These are phyloP conservation scores for Syngnathus scovelli DNA, from an alignment of 2,113 vertebrate genomes.

Conservation along the genomic window DNA sequence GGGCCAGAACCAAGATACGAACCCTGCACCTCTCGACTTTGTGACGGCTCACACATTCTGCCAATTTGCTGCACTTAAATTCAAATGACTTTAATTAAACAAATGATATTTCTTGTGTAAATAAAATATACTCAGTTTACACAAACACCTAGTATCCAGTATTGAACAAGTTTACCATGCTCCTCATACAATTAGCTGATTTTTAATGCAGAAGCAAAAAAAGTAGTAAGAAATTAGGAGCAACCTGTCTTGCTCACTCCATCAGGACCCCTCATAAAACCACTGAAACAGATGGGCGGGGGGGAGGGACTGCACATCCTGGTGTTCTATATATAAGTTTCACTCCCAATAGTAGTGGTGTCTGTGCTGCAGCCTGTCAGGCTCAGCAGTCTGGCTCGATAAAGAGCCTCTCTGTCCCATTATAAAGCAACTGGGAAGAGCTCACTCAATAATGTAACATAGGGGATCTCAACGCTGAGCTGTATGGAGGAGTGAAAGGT, in stretches of 20 bases:
- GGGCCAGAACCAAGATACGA: too few species aligned
- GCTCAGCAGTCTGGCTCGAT: conserved; percentile 44
- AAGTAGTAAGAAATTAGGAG: conserved; percentile 4
- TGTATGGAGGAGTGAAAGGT: too few species aligned
- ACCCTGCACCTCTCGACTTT: not conserved
- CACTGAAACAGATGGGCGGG: conserved; percentile 33
- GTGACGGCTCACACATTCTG: too few species aligned
- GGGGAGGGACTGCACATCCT: conserved; percentile 36
- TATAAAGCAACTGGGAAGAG: conserved; percentile 32
- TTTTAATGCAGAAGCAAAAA: not conserved
- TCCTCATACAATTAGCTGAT: conserved; percentile 8
- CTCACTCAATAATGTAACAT: conserved; percentile 19
- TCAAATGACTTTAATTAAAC: too few species aligned
- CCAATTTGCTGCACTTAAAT: too few species aligned
- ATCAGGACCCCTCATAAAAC: conserved; percentile 28
- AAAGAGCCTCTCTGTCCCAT: conserved; percentile 52
- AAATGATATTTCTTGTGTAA: too few species aligned
- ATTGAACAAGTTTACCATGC: not conserved
- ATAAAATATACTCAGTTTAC: too few species aligned
- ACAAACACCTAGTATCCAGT: too few species aligned
- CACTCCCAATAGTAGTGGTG: conserved; percentile 44
- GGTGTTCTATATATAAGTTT: conserved; percentile 55
- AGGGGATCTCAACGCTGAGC: conserved; percentile 1
- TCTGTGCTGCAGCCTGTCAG: conserved; percentile 38
- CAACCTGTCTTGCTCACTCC: conserved; percentile 21